Conservation (phyloP, 1,140 invertebrate genomes). For the Sitophilus oryzae region DNA sequence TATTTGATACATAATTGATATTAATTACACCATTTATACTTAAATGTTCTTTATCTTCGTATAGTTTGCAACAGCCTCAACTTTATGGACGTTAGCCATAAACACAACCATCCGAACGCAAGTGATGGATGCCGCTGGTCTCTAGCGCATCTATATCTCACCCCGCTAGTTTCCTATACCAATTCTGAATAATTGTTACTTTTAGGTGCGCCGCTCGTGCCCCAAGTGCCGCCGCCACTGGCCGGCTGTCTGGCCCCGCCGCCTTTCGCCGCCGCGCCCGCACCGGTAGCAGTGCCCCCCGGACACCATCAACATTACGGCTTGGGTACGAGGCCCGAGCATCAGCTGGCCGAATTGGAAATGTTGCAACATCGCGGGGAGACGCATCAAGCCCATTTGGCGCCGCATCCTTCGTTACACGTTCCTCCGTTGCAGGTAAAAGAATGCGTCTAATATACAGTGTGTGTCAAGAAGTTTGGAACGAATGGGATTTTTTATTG, state of each 20-base stretch:
- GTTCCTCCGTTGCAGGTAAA: conserved; percentile 46
- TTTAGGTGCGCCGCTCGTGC: conserved; percentile 18
- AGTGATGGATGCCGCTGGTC: too few relatives aligned
- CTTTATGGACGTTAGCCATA: too few relatives aligned
- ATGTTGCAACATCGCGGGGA: conserved; percentile 35
- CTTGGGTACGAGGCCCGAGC: conserved; percentile 38
- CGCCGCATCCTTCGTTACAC: conserved; percentile 44
- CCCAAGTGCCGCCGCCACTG: conserved; percentile 23
- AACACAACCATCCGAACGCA: too few relatives aligned
- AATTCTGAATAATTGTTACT: too few relatives aligned
- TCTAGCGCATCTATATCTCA: too few relatives aligned
- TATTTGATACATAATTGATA: too few relatives aligned
- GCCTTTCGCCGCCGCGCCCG: conserved; percentile 20
- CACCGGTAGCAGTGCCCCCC: conserved; percentile 18
- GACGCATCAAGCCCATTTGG: conserved; percentile 33
- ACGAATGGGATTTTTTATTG: too few relatives aligned
- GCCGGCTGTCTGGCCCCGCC: conserved; percentile 12
- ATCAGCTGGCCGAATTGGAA: conserved; percentile 39
- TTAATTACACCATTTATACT: too few relatives aligned
- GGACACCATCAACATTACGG: conserved; percentile 25
- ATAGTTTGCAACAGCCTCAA: too few relatives aligned
- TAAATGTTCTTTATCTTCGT: too few relatives aligned
- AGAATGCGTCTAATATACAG: neutral
- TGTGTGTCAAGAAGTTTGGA: neutral
- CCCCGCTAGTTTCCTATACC: too few relatives aligned